phyloP scores from a whole-genome alignment of 1,140 invertebrate genomes.

The Palaemon carinicauda region DNA sequence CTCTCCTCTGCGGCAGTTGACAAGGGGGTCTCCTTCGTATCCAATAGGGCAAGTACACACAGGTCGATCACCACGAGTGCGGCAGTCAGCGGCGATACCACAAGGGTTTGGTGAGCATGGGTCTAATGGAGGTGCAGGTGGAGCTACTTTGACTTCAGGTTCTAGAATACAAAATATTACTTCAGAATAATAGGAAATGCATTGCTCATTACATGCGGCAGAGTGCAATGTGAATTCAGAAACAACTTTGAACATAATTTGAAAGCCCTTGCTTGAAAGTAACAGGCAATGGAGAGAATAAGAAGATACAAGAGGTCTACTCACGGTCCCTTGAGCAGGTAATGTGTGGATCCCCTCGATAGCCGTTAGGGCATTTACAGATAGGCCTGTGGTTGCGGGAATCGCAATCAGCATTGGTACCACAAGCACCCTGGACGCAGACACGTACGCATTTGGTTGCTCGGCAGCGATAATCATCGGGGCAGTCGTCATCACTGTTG shows the following conservation, averaged over 20 bases:
- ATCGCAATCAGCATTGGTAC: conserved; percentile 65
- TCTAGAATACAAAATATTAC: neutral
- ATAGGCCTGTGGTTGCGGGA: conserved; percentile 65
- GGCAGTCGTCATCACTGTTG: conserved; percentile 48
- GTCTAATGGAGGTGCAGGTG: conserved; percentile 64
- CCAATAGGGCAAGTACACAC: conserved; percentile 63
- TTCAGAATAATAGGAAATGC: neutral
- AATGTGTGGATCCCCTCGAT: conserved; percentile 66
- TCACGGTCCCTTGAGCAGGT: conserved; percentile 59
- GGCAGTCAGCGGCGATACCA: conserved; percentile 66
- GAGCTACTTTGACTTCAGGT: conserved; percentile 13
- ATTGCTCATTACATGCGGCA: neutral
- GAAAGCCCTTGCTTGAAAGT: too few relatives aligned
- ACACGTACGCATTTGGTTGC: conserved; percentile 59
- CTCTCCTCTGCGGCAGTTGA: conserved; percentile 62
- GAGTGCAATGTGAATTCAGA: neutral
- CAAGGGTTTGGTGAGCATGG: conserved; percentile 72
- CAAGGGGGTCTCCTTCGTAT: conserved; percentile 77
- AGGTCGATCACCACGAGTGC: conserved; percentile 61
- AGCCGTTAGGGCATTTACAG: conserved; percentile 70
- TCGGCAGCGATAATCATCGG: conserved; percentile 48
- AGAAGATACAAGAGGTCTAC: neutral
- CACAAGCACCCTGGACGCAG: conserved; percentile 66
- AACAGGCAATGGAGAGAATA: too few relatives aligned
- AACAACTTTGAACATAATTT: neutral